Evolutionary conservation across 2,888 invertebrate species (phyloP).

Genomic region (Eulithis prunata): DNA sequence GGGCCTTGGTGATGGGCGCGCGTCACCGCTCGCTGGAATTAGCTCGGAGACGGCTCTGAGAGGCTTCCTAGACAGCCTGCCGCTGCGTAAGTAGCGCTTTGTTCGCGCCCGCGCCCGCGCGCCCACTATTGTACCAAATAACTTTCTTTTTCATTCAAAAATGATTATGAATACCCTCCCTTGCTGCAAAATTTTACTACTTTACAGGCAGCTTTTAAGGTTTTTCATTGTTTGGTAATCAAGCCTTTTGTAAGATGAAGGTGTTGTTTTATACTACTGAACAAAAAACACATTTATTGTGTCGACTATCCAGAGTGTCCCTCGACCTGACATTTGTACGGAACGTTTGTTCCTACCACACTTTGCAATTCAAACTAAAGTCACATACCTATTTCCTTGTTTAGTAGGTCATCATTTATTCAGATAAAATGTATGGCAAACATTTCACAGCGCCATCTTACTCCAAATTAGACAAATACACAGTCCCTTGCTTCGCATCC

Average conservation of each 20-base stretch:
- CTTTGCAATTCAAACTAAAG: no score
- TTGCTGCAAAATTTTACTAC: constrained; percentile 1
- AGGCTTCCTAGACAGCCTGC: constrained; percentile 48
- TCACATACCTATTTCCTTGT: no score
- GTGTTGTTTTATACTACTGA: neutral
- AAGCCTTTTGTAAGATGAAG: neutral
- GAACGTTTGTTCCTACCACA: no score
- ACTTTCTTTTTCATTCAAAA: constrained; percentile 20
- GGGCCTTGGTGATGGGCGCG: constrained; percentile 42
- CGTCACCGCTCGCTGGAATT: constrained; percentile 25
- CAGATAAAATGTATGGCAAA: no score
- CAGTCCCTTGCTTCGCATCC: neutral
- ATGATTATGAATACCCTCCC: constrained; percentile 19
- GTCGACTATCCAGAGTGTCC: no score
- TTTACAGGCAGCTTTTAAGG: constrained; percentile 2
- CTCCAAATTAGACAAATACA: no score
- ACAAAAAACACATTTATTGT: neutral
- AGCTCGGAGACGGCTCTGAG: constrained; percentile 58
- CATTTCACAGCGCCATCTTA: no score
- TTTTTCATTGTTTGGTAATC: constrained; percentile 8
- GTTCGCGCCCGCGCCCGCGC: constrained; percentile 14
- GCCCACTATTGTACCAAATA: constrained; percentile 18
- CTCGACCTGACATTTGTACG: no score
- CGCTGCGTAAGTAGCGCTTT: constrained; percentile 26
- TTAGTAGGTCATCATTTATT: no score